Evolutionary conservation across 64 coral and sea anemone genomes (phyloP).

Genomic region (Stichodactyla mertensii): DNA sequence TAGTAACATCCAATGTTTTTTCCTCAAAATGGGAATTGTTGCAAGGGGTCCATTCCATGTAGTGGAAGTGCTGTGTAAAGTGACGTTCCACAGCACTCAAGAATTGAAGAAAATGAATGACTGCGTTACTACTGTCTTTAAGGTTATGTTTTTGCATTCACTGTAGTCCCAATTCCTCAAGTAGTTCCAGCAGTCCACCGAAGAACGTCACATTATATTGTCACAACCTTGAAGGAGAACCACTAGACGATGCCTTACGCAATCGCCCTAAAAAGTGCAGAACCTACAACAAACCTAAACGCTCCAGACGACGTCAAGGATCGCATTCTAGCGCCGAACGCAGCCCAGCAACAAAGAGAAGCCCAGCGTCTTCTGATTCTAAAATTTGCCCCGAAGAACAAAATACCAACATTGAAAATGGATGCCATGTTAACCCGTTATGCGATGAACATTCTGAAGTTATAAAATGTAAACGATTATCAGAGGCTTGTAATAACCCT

Average conservation of each 20-base stretch:
- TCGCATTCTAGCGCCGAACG: conserved; percentile 24
- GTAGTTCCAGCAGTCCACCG: conserved; percentile 81
- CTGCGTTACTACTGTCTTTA: not conserved
- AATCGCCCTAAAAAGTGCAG: conserved; percentile 51
- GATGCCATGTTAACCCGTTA: not conserved
- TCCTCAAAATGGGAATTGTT: too few relatives aligned
- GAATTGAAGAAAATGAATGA: not conserved
- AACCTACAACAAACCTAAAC: conserved; percentile 67
- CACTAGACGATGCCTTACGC: conserved; percentile 18
- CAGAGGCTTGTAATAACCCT: not conserved
- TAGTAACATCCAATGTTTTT: too few relatives aligned
- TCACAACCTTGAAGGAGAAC: conserved; percentile 47
- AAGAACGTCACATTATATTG: conserved; percentile 40
- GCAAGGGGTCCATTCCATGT: too few relatives aligned
- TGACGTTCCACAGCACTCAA: not conserved
- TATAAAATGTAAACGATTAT: not conserved
- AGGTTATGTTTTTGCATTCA: not conserved
- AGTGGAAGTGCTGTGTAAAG: too few relatives aligned
- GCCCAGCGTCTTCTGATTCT: not conserved
- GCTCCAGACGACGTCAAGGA: conserved; percentile 48
- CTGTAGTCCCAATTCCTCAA: conserved; percentile 73
- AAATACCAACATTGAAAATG: not conserved
- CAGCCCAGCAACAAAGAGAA: conserved; percentile 11
- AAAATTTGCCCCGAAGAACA: not conserved
- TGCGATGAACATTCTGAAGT: not conserved